phyloP scores from a whole-genome alignment of 2,113 vertebrate genomes.

The Strix aluco region DNA sequence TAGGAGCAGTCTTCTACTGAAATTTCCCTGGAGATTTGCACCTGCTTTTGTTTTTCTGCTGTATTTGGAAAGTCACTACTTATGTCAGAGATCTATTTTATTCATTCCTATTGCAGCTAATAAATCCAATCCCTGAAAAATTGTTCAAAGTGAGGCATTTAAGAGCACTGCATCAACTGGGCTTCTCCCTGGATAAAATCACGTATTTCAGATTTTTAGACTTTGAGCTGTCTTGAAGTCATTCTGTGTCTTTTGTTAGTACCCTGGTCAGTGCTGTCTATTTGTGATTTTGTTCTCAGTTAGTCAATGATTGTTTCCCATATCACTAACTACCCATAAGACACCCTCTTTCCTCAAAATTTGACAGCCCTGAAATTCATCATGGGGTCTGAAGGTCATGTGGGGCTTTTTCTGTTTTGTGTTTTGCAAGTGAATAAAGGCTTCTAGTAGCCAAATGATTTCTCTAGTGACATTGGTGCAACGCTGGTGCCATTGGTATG shows the following conservation, averaged over 20 bases:
- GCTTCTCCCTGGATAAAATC: background rate
- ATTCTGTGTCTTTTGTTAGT: background rate
- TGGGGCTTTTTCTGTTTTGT: background rate
- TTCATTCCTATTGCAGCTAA: background rate
- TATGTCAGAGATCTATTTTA: background rate
- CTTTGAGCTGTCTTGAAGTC: background rate
- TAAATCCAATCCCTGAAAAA: background rate
- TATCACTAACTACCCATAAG: background rate
- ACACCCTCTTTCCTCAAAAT: background rate
- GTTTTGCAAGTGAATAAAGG: background rate
- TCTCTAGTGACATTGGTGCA: background rate
- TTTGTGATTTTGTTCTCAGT: background rate
- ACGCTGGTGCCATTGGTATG: background rate
- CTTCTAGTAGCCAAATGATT: background rate
- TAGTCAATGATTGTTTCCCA: background rate
- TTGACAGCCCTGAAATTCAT: background rate
- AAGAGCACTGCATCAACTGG: background rate
- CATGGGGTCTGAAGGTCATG: background rate
- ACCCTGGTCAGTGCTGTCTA: background rate
- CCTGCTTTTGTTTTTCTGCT: background rate
- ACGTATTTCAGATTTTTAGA: background rate
- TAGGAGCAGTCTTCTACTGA: background rate
- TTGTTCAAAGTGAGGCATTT: background rate
- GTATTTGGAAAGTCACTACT: background rate
- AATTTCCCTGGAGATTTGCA: background rate